Conservation (phyloP, 2,797 vertebrate species). For the Phataginus tetradactyla region DNA sequence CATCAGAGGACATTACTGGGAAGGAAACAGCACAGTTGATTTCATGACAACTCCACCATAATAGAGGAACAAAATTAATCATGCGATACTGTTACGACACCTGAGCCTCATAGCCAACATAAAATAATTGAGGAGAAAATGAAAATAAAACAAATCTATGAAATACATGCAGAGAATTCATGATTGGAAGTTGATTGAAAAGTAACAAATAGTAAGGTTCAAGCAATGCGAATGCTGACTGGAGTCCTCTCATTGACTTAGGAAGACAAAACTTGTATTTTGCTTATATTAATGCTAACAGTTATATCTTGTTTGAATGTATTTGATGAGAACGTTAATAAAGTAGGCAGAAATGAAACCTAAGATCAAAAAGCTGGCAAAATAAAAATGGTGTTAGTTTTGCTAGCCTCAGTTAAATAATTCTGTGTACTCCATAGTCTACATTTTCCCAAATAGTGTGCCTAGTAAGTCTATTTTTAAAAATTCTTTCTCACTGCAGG, state of each 20-base stretch:
- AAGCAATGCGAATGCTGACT: background rate
- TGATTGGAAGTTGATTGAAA: background rate
- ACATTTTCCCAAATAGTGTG: background rate
- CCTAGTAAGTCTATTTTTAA: background rate
- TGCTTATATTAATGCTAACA: background rate
- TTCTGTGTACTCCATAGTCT: background rate
- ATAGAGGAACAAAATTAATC: conserved; percentile 59
- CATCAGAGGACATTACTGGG: conserved; percentile 58
- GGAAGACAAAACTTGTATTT: conserved; percentile 29
- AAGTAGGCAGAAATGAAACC: conserved; percentile 37
- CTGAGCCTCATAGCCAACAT: conserved; percentile 59
- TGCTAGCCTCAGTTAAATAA: background rate
- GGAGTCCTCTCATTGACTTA: background rate
- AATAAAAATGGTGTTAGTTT: background rate
- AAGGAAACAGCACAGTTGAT: conserved; percentile 63
- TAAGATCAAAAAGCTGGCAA: background rate
- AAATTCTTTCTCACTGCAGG: background rate
- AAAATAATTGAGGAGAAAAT: conserved; percentile 52
- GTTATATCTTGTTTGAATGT: background rate
- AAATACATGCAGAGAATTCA: background rate
- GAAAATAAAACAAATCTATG: conserved; percentile 57
- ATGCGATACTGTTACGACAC: conserved; percentile 31
- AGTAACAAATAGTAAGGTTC: conserved; percentile 13
- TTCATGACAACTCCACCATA: conserved; percentile 36
- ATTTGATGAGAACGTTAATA: background rate